Base-by-base conservation (phyloP, 2,888 invertebrate species). In the Mythimna ferrago region DNA sequence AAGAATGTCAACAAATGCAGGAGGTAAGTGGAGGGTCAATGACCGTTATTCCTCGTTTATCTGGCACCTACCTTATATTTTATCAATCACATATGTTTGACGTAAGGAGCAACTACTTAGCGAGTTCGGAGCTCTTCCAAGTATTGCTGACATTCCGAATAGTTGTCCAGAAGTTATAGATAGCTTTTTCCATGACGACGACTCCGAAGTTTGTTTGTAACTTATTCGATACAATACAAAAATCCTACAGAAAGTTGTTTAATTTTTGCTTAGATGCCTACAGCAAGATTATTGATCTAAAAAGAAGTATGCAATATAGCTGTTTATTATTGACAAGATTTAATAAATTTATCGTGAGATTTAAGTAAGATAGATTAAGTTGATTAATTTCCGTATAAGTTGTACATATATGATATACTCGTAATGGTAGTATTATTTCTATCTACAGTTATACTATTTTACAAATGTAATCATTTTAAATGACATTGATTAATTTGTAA, bases 121-220 rank as follows among this genome's bases (percentile, higher is more conserved):
- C 10, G 48, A 78, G 61, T 67, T 78, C 19, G 26, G 56, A 73
- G 69, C 67, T 78, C 57, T 73, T 51, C 53, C 26, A 69, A 78
- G 66, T 70, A 81, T 78, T 70, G 78, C 81, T 73, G 80, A 80
- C 73, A 77, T 73, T 67, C 61, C 7, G 19, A 81, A 81, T 81
- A 81, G 64, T 77, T 73, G 68, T 66, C 69, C 44, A 63, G 19
- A 73, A 80, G 61, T 80, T 73, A 54, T 19, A 60, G n/a, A 69
- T 35, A 77, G 65, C 38, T 72, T 77, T 76, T 80, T 73, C 60
- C 62, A 68, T 68, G 81, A 71, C 67, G 70, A 57, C 63, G 44
- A 57, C 48, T 35, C 21, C 14, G 26, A 80, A 81, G 76, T 80
- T 78, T 67, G 76, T 80, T 78, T 67, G 32, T 44, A 41, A 58